Evolutionary conservation across 2,797 vertebrate genomes (phyloP).

Genomic region (Pseudochirops corinnae): DNA sequence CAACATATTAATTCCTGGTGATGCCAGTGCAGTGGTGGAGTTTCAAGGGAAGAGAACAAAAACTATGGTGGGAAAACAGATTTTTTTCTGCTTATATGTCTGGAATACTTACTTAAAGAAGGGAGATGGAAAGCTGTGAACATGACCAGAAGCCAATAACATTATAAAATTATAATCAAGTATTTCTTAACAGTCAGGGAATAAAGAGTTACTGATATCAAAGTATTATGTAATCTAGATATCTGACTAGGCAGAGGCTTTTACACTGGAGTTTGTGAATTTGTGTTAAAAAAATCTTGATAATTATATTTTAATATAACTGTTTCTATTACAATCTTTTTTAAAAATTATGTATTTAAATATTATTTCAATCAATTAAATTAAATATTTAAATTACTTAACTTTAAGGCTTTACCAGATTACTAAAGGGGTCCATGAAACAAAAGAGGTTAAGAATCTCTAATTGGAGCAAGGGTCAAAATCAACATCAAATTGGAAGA

Average conservation of each 20-base stretch:
- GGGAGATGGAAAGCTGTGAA: neutral
- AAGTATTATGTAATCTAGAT: neutral
- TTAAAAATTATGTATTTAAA: neutral
- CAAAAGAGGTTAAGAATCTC: neutral
- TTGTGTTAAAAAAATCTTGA: neutral
- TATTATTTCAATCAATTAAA: neutral
- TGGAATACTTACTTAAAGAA: too few species aligned
- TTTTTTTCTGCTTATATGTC: neutral
- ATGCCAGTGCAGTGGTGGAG: neutral
- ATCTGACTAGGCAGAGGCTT: too few species aligned
- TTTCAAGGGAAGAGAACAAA: too few species aligned
- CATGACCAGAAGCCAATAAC: neutral
- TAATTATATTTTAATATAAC: neutral
- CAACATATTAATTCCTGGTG: neutral
- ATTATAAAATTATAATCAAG: neutral
- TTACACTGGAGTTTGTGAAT: neutral
- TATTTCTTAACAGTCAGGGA: neutral
- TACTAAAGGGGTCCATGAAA: neutral
- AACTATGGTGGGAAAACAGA: neutral
- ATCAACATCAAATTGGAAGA: neutral
- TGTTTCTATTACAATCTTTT: too few species aligned
- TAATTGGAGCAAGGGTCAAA: neutral
- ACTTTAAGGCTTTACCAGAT: neutral
- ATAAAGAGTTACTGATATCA: neutral
- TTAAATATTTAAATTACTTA: neutral